Percentiles rank a stretch among this genome's conserved stretches.
phyloP scores from a whole-genome alignment of 2,797 vertebrate species.

The Semaprochilodus insignis region DNA sequence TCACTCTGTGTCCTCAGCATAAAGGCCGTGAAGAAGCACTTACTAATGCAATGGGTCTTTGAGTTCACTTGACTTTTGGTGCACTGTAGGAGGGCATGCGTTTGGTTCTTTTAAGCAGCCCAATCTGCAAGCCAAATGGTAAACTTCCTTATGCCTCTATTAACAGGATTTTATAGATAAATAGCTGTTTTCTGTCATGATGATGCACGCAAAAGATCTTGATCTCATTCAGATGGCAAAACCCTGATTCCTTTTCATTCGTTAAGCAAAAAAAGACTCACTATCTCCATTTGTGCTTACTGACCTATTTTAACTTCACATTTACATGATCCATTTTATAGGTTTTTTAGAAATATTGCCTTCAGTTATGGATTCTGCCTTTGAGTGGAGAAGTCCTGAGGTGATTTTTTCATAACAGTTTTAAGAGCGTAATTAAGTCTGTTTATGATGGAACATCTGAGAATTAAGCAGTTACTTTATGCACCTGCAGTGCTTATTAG shows the following conservation, averaged over 20 bases:
- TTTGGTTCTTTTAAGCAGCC: neutral
- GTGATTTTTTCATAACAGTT: conserved; percentile 8
- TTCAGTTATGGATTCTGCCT: neutral
- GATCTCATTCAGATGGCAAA: neutral
- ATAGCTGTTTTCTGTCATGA: neutral
- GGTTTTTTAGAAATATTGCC: neutral
- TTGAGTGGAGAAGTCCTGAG: neutral
- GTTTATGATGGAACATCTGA: conserved; percentile 20
- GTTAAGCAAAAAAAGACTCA: neutral
- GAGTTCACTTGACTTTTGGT: no score
- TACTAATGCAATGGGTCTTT: no score
- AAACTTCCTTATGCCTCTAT: neutral
- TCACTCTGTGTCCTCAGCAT: no score
- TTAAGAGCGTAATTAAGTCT: neutral
- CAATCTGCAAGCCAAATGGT: neutral
- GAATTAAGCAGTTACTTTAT: neutral
- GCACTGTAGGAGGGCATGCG: neutral
- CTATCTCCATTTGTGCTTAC: neutral
- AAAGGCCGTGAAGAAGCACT: no score
- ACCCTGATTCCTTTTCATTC: neutral
- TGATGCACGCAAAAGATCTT: neutral
- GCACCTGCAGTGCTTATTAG: neutral
- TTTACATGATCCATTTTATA: neutral
- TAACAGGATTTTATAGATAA: neutral
- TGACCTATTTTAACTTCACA: neutral